Evolutionary conservation across 2,888 invertebrate genomes (phyloP).

Genomic region (Cantharis flavilabris): DNA sequence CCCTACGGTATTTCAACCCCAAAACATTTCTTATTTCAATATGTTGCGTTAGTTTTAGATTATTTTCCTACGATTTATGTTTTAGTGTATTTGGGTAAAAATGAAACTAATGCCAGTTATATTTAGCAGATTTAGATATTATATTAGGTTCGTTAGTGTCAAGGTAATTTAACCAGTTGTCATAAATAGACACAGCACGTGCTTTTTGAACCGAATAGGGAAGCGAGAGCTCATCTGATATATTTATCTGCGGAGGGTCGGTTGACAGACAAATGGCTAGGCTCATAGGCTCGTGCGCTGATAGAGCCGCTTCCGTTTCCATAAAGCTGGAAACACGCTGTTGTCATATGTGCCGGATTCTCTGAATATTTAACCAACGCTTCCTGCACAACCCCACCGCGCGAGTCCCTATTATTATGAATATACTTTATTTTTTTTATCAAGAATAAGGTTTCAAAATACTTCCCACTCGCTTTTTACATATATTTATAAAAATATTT

Average conservation of each 20-base stretch:
- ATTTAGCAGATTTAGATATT: conserved; percentile 40
- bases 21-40: conserved; percentile 33
- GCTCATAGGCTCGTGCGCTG: conserved; percentile 49
- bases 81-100: conserved; percentile 18
- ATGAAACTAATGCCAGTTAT: conserved; percentile 27
- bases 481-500: conserved; percentile 28
- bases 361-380: conserved; percentile 50
- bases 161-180: conserved; percentile 55
- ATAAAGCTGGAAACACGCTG: conserved; percentile 56
- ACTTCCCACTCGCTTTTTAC: conserved; percentile 19
- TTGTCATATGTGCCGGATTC: conserved; percentile 52
- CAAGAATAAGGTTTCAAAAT: conserved; percentile 24
- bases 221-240: conserved; percentile 45
- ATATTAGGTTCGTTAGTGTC: conserved; percentile 53
- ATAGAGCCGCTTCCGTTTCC: conserved; percentile 54
- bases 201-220: conserved; percentile 48
- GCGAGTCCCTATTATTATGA: conserved; percentile 25
- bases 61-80: conserved; percentile 30
- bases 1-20: conserved; percentile 35
- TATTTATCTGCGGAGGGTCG: conserved; percentile 49
- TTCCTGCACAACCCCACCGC: conserved; percentile 40
- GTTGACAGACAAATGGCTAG: conserved; percentile 54
- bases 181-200: conserved; percentile 54
- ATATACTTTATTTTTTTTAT: conserved; percentile 18
- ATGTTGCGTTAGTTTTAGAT: conserved; percentile 25